Evolutionary conservation across 2,888 invertebrate species (phyloP).

Genomic region (Tryphoninae sp.): DNA sequence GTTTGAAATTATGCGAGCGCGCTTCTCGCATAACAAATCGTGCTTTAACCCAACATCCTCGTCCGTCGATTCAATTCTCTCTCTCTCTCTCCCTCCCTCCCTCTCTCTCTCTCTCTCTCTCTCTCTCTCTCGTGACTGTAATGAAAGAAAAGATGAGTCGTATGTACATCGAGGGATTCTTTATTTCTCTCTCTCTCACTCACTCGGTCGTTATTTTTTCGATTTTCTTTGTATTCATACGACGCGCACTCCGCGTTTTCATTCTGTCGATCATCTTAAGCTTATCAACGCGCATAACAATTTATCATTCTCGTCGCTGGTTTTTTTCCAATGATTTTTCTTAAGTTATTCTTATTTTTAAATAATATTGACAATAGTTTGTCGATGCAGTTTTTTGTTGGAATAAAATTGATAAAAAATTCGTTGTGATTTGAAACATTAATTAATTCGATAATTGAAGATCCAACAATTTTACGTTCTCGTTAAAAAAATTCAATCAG

Average conservation of each 20-base stretch:
- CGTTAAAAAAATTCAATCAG: no score
- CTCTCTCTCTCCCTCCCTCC: not conserved
- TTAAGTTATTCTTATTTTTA: no score
- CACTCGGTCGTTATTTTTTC: not conserved
- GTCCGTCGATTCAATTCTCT: not conserved
- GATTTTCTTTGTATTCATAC: not conserved
- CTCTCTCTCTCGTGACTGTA: slow-evolving; percentile 27
- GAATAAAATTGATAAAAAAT: no score
- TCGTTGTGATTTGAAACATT: no score
- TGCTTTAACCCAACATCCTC: slow-evolving; percentile 32
- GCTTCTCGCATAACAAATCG: slow-evolving; percentile 53
- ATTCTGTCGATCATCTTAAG: not conserved
- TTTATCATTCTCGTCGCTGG: not conserved
- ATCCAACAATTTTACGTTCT: no score
- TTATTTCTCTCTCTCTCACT: not conserved
- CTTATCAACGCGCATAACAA: not conserved
- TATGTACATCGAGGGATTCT: slow-evolving; percentile 34
- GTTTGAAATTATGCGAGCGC: slow-evolving; percentile 46
- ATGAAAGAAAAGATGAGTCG: slow-evolving; percentile 52
- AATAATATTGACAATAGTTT: no score
- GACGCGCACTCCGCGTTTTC: not conserved
- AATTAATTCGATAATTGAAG: no score
- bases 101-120: no score
- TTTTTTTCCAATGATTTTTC: not conserved
- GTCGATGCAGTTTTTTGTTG: no score